phyloP scores from a whole-genome alignment of 2,888 invertebrate genomes.

The Eremobia ochroleuca region DNA sequence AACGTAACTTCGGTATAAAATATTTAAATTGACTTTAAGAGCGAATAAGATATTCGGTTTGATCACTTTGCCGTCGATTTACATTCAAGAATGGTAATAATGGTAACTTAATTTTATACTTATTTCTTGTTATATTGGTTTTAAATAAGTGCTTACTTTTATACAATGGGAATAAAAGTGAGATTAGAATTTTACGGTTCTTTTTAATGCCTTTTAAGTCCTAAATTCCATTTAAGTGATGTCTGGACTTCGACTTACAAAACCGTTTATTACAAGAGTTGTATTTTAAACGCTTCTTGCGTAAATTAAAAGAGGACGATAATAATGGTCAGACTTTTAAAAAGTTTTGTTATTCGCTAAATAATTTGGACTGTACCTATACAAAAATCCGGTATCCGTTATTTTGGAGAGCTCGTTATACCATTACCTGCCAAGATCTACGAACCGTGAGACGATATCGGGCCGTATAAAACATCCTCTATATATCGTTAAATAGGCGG shows the following conservation, averaged over 20 bases:
- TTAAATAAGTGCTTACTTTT: slow-evolving; percentile 60
- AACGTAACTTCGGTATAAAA: slow-evolving; percentile 76
- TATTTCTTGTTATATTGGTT: slow-evolving; percentile 63
- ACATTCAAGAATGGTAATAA: slow-evolving; percentile 66
- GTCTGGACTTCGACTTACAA: slow-evolving; percentile 29
- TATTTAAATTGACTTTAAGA: slow-evolving; percentile 79
- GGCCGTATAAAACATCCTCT: slow-evolving; percentile 68
- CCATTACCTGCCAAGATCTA: slow-evolving; percentile 66
- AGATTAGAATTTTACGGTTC: slow-evolving; percentile 50
- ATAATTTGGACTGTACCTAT: background rate
- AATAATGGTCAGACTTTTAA: background rate
- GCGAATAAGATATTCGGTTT: slow-evolving; percentile 73
- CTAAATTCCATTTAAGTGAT: slow-evolving; percentile 36
- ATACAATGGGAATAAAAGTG: slow-evolving; percentile 44
- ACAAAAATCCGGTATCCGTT: slow-evolving; percentile 37
- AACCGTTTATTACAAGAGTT: background rate
- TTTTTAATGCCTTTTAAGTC: slow-evolving; percentile 41
- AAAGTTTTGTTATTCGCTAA: background rate
- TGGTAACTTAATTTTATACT: slow-evolving; percentile 68
- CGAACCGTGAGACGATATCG: slow-evolving; percentile 74
- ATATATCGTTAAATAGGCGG: slow-evolving; percentile 84
- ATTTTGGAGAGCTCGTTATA: slow-evolving; percentile 57
- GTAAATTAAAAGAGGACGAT: slow-evolving; percentile 7
- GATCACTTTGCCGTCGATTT: slow-evolving; percentile 73
- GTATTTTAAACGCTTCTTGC: slow-evolving; percentile 8